Base-by-base conservation (phyloP, 2,797 vertebrate genomes). In the Anabas testudineus region DNA sequence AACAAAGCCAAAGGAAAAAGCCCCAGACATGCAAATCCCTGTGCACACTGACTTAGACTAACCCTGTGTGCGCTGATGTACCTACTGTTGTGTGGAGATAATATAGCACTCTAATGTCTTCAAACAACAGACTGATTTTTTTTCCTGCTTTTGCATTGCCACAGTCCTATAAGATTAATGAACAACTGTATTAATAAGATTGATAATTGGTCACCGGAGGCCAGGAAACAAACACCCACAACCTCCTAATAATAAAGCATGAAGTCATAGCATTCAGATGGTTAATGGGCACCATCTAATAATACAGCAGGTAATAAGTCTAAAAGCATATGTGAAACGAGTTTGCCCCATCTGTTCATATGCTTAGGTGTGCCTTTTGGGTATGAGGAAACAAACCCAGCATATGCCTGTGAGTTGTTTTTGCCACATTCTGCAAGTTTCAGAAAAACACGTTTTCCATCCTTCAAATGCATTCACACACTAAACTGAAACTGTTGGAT, bases 171-270 rank as follows among this genome's bases (percentile, higher is more conserved):
- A 45, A 61, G 16, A 37, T 21, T 69, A 49, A 71, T 67, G 55
- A 56, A 74, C 21, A 61, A 19, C 53, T 36, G 28, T 63, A 58
- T 54, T 58, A 42, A 67, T 74, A 43, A 52, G 45, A 57, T 48
- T 59, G 34, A 66, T 73, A n/a, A 71, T 57, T 64, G 57, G 80
- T 80, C 83, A 70, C 49, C 59, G 63, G 15, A 13, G 21, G 45
- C 48, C 24, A 16, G 1, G n/a, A 53, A 39, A 36, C 36, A 14
- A 48, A 66, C 26, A 36, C 24, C 32, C 34, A 43, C 42, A 46
- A 10, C 32, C 46, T 53, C 22, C 39, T 19, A 4, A 58, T 43
- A 42, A 73, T 53, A 49, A 34, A 37, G 21, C 19, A 56, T 48
- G 30, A 66, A 64, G 13, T 24, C 54, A 55, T 19, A 45, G 65